Percentiles rank a stretch among this genome's conserved stretches.
These are phyloP conservation scores for Channa striata DNA, from an alignment of 2,797 vertebrate species.

Conservation along the genomic window DNA sequence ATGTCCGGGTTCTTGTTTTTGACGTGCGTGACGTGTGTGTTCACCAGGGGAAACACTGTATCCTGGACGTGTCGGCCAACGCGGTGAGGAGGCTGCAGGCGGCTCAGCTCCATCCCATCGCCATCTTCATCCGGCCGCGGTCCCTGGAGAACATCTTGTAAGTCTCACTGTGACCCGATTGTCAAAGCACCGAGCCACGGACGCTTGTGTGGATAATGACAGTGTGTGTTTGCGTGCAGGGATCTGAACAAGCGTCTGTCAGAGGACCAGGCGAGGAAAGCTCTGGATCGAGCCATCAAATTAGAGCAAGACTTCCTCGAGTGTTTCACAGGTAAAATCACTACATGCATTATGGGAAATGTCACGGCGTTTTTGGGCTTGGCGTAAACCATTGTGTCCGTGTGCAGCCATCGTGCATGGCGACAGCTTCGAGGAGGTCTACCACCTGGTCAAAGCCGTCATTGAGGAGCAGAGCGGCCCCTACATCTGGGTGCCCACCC, in stretches of 20 bases:
- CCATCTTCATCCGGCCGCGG: constrained; percentile 92
- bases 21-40: no score
- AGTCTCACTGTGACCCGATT: constrained; percentile 64
- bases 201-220: no score
- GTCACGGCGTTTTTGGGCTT: background rate
- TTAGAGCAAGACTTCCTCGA: constrained; percentile 94
- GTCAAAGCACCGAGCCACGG: no score
- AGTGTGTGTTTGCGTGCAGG: constrained; percentile 66
- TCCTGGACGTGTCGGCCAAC: constrained; percentile 93
- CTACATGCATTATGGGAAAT: no score
- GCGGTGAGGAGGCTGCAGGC: constrained; percentile 91
- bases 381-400: constrained; percentile 18
- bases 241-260: constrained; percentile 93
- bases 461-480: constrained; percentile 93
- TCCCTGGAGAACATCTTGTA: constrained; percentile 93
- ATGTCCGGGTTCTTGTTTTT: no score
- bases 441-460: constrained; percentile 89
- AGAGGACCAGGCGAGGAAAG: constrained; percentile 92
- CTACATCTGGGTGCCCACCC: constrained; percentile 91
- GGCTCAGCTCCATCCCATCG: constrained; percentile 91
- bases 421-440: constrained; percentile 92
- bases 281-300: constrained; percentile 90
- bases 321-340: constrained; percentile 89
- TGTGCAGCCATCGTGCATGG: constrained; percentile 88
- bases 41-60: constrained; percentile 91